Evolutionary conservation across 2,888 invertebrate genomes (phyloP), one percentile per base, ranked within the genome.

Genomic region (Noctuana brunneofusca): DNA sequence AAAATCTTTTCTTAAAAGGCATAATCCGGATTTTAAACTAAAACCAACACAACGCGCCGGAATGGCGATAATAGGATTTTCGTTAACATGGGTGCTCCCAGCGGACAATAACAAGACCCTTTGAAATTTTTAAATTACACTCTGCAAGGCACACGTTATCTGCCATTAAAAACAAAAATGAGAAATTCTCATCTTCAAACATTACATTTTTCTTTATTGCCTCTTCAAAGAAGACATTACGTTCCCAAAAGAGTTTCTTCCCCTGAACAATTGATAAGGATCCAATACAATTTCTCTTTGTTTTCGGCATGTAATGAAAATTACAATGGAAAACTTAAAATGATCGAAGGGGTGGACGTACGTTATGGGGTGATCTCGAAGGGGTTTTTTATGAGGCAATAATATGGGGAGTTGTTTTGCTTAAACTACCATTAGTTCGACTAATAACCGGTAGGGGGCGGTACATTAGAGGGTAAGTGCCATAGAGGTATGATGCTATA

Each of bases 361-460:
- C 14, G n/a, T n/a, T 32, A 75, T 72, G 71, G 78, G 78, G 79
- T 72, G 53, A n/a, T 68, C 72, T 86, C 84, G 82, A 83, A 87
- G 85, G 76, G 81, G 79, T 71, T 81, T 83, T 87, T 85, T 85
- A 86, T 83, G 71, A 78, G 69, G 74, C 74, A 83, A 83, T 83
- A 83, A 73, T 72, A 62, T 55, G 54, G 62, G 62, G 62, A 62
- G 62, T 62, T 85, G 80, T 83, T 84, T 83, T 79, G 79, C 80
- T 80, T 54, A 81, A 84, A 85, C 86, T 78, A 71, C 81, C 83
- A 86, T 89, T 89, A 87, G 80, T 76, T 70, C 73, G 76, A 68
- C 78, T 86, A 84, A 87, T 87, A 87, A 84, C 78, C 74, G 71
- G 65, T 72, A 75, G 78, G 78, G 83, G 78, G 67, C 52, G 38